Evolutionary conservation across 1,140 invertebrate genomes (phyloP), one percentile per base, ranked within the genome.

Genomic region (Zaprionus gabonicus): DNA sequence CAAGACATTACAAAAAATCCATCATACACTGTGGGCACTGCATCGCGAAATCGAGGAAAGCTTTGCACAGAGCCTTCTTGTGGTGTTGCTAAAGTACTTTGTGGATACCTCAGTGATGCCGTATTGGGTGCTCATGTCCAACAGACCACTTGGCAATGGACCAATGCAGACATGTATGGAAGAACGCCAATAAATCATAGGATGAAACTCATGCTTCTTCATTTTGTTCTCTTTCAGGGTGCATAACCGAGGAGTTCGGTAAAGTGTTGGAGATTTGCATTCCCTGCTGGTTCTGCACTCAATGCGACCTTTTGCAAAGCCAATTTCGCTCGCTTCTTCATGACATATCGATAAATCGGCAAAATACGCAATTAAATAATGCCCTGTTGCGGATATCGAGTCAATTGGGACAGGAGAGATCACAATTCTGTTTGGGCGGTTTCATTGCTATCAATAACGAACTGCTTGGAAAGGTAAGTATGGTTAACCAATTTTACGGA

Each of bases 261-360:
- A 71, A 65, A 3, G 28, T 76, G 1, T 5, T 71, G 2, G 62
- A 76, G 23, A 23, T 74, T 12, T 41, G 23, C 6, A 7, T 68
- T 10, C 27, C 51, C 13, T 74, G 76, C n/a, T 78, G 71, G 76
- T 17, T 69, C 7, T 75, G 71, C 27, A 69, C 76, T 3, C 76
- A 31, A 1, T 70, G 76, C 25, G 65, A 56, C 12, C 3, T 56
- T 1, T 3, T 69, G 9, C 76, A 78, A 13, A 44, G 59, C 13
- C 23, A 69, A 23, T 74, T 74, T 59, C 59, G 76, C 17, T 44
- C 76, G 1, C 10, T 66, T 0, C 66, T 78, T 4, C 71, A 78
- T 46, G 59, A 55, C 10, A 17, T 69, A 9, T 55, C 28, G 1
- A 6, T n/a, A 2, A 38, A 56, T 55, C 71, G 76, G 6, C 41